Base-by-base conservation (phyloP, 2,888 invertebrate species). In the Drosophila helvetica region DNA sequence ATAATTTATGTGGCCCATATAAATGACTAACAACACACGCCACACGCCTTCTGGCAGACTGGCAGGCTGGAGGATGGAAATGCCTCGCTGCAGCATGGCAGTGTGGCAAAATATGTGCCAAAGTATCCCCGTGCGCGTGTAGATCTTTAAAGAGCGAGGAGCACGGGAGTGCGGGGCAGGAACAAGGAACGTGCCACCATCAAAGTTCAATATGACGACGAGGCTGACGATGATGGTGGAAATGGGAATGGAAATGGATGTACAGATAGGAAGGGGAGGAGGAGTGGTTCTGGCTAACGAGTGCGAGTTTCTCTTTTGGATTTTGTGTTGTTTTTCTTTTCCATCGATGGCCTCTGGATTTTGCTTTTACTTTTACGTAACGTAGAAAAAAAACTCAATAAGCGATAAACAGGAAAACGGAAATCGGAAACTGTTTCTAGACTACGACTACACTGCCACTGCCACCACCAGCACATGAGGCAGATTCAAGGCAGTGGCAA, bases 361-460 rank as follows among this genome's bases (percentile, higher is more conserved):
- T 27, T 27, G 82, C 84, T 85, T 86, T 86, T 88, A 79, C 84
- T 85, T 88, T 79, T 86, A 75, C 67, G 76, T 68, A 66, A 74
- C 74, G 46, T 30, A 38, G 58, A 22, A n/a, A 10, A 50, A 15
- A 81, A 86, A 86, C 82, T 81, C 89, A 89, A 89, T 89, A 89
- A 86, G 80, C 89, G 90, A 88, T 84, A 89, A 89, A 89, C 89
- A 89, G 89, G 89, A 90, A 89, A 88, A 85, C 87, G 89, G 89
- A 90, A 90, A 89, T 88, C 89, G 89, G 87, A 90, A 86, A 87
- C 84, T 80, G 79, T 76, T 84, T 75, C 73, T 86, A 72, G 80
- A 80, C 77, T 70, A 64, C 55, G 72, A 15, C 33, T 18, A 75
- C 53, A 61, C 52, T 47, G 18, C 53, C 27, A 25, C 54, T 48